Evolutionary conservation across 2,888 invertebrate species (phyloP).

Genomic region (Tetragonula carbonaria): DNA sequence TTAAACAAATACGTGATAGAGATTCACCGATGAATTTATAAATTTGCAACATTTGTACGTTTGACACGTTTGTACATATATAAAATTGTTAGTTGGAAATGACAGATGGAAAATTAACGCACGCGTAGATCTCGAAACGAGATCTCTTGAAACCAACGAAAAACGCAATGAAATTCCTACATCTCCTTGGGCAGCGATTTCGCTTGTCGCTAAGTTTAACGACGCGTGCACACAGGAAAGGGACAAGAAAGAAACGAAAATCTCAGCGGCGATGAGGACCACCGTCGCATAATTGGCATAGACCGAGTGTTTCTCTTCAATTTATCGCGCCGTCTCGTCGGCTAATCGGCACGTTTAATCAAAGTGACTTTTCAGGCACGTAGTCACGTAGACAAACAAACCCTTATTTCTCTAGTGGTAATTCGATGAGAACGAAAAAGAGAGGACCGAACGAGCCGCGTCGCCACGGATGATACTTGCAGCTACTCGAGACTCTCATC

Average conservation of each 20-base stretch:
- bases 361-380: conserved; percentile 69
- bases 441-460: neutral
- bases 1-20: too few relatives aligned
- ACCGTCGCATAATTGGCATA: conserved; percentile 56
- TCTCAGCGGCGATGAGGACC: conserved; percentile 14
- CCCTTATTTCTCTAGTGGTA: conserved; percentile 54
- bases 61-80: too few relatives aligned
- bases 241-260: conserved; percentile 39
- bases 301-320: conserved; percentile 55
- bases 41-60: too few relatives aligned
- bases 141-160: too few relatives aligned
- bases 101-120: too few relatives aligned
- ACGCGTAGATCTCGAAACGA: too few relatives aligned
- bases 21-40: too few relatives aligned
- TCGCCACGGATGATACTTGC: conserved; percentile 3
- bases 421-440: conserved; percentile 43
- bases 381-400: conserved; percentile 67
- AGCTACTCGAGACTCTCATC: neutral
- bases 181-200: conserved; percentile 30
- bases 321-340: conserved; percentile 55
- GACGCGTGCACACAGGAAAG: conserved; percentile 22
- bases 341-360: conserved; percentile 72
- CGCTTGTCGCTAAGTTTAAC: conserved; percentile 38
- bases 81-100: too few relatives aligned
- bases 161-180: too few relatives aligned